phyloP scores from a whole-genome alignment of 2,888 invertebrate genomes.

The Nebria salina region DNA sequence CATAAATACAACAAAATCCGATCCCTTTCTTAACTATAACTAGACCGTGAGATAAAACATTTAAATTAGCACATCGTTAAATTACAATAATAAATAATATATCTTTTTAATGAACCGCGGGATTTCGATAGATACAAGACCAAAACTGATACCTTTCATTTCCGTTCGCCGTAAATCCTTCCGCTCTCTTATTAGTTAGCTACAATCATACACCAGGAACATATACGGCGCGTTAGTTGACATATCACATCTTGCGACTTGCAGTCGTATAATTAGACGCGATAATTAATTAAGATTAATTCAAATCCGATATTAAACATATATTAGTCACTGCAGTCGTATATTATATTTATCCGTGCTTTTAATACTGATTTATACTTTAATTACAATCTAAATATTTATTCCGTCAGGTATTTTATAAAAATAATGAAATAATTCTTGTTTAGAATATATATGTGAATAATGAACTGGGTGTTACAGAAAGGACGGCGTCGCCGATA shows the following conservation, averaged over 20 bases:
- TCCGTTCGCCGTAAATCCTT: constrained; percentile 35
- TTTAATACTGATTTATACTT: background rate
- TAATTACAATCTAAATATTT: too few relatives aligned
- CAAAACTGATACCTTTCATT: constrained; percentile 31
- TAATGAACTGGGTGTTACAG: constrained; percentile 26
- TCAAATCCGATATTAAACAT: background rate
- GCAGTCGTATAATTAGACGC: constrained; percentile 13
- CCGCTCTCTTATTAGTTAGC: constrained; percentile 15
- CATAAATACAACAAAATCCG: too few relatives aligned
- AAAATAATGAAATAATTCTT: too few relatives aligned
- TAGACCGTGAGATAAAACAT: constrained; percentile 26
- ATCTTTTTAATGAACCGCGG: background rate
- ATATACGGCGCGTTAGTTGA: background rate
- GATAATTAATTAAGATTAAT: constrained; percentile 28
- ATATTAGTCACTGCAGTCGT: background rate
- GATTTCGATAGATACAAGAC: background rate
- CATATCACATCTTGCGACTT: constrained; percentile 10
- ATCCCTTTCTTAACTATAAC: background rate
- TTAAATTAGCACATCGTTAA: constrained; percentile 31
- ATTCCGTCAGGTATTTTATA: too few relatives aligned
- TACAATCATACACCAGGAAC: background rate
- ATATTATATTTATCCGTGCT: background rate
- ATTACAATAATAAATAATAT: constrained; percentile 14
- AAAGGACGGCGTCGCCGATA: constrained; percentile 25
- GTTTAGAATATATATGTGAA: background rate